phyloP scores from a whole-genome alignment of 2,113 vertebrate genomes.

The Chaetorhynchus papuensis region DNA sequence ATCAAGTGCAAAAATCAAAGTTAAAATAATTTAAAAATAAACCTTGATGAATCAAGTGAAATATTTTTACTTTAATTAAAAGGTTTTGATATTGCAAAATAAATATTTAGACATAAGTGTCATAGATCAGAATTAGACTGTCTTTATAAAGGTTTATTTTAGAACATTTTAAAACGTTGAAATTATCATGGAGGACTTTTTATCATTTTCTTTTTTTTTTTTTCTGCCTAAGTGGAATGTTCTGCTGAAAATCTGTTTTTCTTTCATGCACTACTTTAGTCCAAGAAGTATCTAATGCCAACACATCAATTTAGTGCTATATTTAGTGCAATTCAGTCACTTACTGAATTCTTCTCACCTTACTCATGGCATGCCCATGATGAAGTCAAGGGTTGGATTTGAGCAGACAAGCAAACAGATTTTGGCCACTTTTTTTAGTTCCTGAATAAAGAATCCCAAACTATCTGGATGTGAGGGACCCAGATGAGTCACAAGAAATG shows the following conservation, averaged over 20 bases:
- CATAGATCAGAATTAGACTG: not conserved
- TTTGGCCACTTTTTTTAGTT: not conserved
- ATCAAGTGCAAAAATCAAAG: not conserved
- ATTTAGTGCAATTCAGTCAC: not conserved
- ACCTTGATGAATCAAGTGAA: not conserved
- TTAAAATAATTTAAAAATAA: not conserved
- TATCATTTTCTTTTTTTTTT: not conserved
- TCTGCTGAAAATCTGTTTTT: not conserved
- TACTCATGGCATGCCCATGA: not conserved
- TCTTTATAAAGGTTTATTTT: not conserved
- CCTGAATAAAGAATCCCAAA: not conserved
- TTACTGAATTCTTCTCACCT: not conserved
- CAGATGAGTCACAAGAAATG: not conserved
- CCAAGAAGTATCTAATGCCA: not conserved
- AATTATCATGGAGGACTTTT: not conserved
- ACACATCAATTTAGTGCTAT: not conserved
- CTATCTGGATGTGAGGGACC: not conserved
- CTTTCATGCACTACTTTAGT: not conserved
- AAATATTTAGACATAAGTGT: not conserved
- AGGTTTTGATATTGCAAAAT: not conserved
- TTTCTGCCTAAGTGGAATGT: not conserved
- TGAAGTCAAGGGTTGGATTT: not conserved
- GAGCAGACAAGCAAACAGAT: not conserved
- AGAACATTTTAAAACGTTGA: not conserved
- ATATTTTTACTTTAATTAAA: not conserved